These are phyloP conservation scores for Limnephilus rhombicus DNA, from an alignment of 2,888 invertebrate genomes.

Conservation along the genomic window DNA sequence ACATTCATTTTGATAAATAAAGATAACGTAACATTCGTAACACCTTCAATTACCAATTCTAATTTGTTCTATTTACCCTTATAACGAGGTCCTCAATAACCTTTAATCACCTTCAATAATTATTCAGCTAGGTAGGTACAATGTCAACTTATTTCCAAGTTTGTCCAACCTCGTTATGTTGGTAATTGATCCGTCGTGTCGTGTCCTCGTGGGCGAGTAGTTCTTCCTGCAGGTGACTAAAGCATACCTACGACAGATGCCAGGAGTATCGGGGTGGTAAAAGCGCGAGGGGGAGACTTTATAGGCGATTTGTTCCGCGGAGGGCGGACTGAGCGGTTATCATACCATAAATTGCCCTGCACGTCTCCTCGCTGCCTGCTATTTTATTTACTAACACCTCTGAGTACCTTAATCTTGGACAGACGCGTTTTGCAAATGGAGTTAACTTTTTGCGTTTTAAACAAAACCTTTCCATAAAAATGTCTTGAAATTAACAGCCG, in stretches of 20 bases:
- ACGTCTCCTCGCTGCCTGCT: slow-evolving; percentile 11
- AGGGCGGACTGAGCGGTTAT: slow-evolving; percentile 14
- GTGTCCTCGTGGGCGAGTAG: background rate
- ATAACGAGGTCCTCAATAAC: too few species aligned
- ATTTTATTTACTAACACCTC: background rate
- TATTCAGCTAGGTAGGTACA: too few species aligned
- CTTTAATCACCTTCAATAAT: too few species aligned
- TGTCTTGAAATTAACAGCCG: too few species aligned
- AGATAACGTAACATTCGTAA: background rate
- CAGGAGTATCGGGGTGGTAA: background rate
- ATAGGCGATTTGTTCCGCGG: background rate
- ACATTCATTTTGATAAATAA: too few species aligned
- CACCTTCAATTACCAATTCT: background rate
- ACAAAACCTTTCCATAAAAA: background rate
- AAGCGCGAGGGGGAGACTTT: background rate
- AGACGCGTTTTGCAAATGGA: background rate
- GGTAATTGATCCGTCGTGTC: background rate
- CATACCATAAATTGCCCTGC: slow-evolving; percentile 35
- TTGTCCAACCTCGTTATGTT: background rate
- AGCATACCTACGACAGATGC: background rate
- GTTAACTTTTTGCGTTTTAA: background rate
- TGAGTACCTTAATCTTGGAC: background rate
- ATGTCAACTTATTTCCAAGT: background rate
- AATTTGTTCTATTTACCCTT: too few species aligned
- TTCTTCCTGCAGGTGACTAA: background rate